These are phyloP conservation scores for Actinia tenebrosa DNA, from an alignment of 64 coral and sea anemone genomes.

Conservation along the genomic window DNA sequence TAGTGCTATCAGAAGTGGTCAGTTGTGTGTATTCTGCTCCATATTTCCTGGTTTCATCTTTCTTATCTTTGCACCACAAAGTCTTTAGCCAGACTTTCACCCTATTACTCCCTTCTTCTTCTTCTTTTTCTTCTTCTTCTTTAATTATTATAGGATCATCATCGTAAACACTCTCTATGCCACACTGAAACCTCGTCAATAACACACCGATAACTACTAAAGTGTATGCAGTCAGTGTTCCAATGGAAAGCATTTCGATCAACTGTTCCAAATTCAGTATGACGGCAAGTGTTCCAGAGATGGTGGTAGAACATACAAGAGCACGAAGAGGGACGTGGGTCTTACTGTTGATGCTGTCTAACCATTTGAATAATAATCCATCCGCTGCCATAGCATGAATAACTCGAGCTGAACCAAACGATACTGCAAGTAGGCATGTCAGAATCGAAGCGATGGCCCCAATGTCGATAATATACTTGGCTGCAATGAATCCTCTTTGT, in stretches of 20 bases:
- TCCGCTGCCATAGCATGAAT: slow-evolving; percentile 5
- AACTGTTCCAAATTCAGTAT: slow-evolving; percentile 38
- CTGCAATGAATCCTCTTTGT: slow-evolving; percentile 20
- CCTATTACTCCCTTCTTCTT: not conserved
- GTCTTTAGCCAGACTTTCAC: slow-evolving; percentile 24
- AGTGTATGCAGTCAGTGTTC: slow-evolving; percentile 48
- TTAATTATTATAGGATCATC: not conserved
- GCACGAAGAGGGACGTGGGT: slow-evolving; percentile 51
- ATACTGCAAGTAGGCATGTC: not conserved
- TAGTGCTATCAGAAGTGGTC: not conserved
- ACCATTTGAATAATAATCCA: slow-evolving; percentile 47
- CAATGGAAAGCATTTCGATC: slow-evolving; percentile 54
- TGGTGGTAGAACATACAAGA: not conserved
- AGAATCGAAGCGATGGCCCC: slow-evolving; percentile 46
- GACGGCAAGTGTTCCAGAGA: not conserved
- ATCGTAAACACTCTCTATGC: slow-evolving; percentile 45
- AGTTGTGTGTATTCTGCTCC: not conserved
- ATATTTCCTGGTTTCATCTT: not conserved
- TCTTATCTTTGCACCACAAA: slow-evolving; percentile 16
- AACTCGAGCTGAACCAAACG: not conserved
- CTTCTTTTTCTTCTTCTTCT: not conserved
- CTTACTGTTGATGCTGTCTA: slow-evolving; percentile 38
- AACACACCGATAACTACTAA: slow-evolving; percentile 41
- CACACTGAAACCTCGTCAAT: slow-evolving; percentile 46
- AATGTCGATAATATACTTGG: slow-evolving; percentile 40